Base-by-base conservation (phyloP, 2,888 invertebrate genomes). In the Phyllotreta cruciferae region DNA sequence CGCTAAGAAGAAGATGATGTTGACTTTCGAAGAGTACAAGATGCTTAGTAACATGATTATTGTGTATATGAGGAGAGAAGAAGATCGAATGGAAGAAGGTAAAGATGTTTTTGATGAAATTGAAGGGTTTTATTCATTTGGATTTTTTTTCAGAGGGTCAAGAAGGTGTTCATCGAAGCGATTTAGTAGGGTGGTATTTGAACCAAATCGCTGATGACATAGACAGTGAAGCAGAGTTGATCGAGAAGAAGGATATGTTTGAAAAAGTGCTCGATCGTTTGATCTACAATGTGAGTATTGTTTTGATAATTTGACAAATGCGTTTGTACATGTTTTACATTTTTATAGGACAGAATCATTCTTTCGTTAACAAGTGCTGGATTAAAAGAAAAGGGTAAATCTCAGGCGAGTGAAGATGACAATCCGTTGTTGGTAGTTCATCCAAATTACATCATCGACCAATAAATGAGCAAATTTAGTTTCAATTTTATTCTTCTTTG, bases 21-120 rank as follows among this genome's bases (percentile, higher is more conserved):
- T 99, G 50, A 90, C 94, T 0, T 98, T 93, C 77, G 97, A 98
- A 71, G 94, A 97, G 68, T 99, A 98, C 83, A 96, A 94, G 78
- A 87, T 90, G 54, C 84, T 98, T 61, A 93, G 96, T 49, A 96
- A 96, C 75, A 90, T 96, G 87, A 85, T 99, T 60, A 89, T 98
- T 3, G 85, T 94, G 57, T 91, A 92, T 77, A 92, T 99, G 91
- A 87, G 96, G 70, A 87, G 87, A 71, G 91, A 92, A 77, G 98
- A 98, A 79, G 84, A 84, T 0, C 86, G 86, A 62, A 84, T 86
- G 0, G 91, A 91, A 74, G 83, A 86, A 79, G 88, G 87, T 84
- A 79, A 24, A 24, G 24, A 24, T 24, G 24, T n/a, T n/a, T n/a
- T n/a, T n/a, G n/a, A n/a, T n/a, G n/a, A n/a, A n/a, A n/a, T n/a